These are phyloP conservation scores for Brachionus asplanchnoidis DNA, from an alignment of 1,140 invertebrate species.

Conservation along the genomic window DNA sequence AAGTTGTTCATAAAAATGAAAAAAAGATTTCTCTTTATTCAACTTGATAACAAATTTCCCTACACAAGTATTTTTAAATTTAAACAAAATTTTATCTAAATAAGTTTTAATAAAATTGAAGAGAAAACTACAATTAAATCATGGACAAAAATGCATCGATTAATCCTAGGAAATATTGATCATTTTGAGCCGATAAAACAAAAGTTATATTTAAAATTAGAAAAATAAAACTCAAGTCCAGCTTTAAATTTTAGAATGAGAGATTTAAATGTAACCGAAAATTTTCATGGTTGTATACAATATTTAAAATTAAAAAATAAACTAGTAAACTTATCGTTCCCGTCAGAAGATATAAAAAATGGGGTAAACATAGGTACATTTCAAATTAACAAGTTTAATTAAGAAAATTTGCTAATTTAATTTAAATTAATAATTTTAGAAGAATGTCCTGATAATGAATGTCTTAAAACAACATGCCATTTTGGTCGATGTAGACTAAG, in stretches of 20 bases:
- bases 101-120: not conserved
- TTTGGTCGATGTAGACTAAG: not conserved
- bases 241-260: not conserved
- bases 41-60: slow-evolving; percentile 4
- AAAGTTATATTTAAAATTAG: not conserved
- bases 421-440: not conserved
- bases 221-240: not conserved
- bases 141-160: not conserved
- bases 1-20: not conserved
- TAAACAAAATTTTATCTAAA: not conserved
- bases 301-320: slow-evolving; percentile 31
- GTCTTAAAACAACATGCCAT: not conserved
- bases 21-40: slow-evolving; percentile 2
- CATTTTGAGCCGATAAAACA: not conserved
- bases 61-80: not conserved
- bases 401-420: not conserved
- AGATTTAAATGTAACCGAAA: not conserved
- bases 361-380: not conserved
- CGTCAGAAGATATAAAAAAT: slow-evolving; percentile 9
- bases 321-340: not conserved
- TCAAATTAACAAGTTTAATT: not conserved
- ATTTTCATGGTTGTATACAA: slow-evolving; percentile 17
- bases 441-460: not conserved
- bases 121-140: not conserved
- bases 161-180: not conserved